Conservation (phyloP, 37 sponge, comb jelly and placozoan genomes). For the Eunapius fragilis region DNA sequence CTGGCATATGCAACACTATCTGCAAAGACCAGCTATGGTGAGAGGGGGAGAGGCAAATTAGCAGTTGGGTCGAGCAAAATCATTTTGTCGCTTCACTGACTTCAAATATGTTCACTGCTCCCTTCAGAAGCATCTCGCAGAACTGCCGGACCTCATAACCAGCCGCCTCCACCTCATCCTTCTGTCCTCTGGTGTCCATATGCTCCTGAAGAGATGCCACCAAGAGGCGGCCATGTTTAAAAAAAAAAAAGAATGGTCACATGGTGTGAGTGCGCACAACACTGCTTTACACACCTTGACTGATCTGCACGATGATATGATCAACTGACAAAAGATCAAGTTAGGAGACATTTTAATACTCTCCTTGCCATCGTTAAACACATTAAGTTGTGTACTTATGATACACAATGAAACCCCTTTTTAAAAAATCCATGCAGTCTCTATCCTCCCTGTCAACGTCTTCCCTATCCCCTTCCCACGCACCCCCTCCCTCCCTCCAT, state of each 20-base stretch:
- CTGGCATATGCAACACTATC: slow-evolving; percentile 22
- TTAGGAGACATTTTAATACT: too few relatives aligned
- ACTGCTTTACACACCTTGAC: too few relatives aligned
- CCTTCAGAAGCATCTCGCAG: slow-evolving; percentile 78
- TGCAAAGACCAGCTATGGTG: slow-evolving; percentile 23
- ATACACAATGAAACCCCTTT: too few relatives aligned
- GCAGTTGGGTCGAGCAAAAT: neutral
- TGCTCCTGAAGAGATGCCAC: slow-evolving; percentile 36
- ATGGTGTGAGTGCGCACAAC: neutral
- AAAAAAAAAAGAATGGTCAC: neutral
- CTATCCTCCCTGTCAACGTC: too few relatives aligned
- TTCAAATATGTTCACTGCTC: slow-evolving; percentile 76
- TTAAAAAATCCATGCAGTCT: too few relatives aligned
- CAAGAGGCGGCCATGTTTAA: neutral
- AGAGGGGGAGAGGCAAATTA: neutral
- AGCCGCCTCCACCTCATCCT: slow-evolving; percentile 50
- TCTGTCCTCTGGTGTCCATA: slow-evolving; percentile 55
- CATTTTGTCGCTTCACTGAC: neutral
- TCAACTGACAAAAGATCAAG: too few relatives aligned
- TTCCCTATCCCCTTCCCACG: neutral
- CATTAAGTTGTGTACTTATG: too few relatives aligned
- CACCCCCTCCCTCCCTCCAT: neutral
- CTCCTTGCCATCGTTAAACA: too few relatives aligned
- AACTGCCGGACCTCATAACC: slow-evolving; percentile 74
- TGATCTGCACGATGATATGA: too few relatives aligned